Percentiles rank a stretch among this genome's conserved stretches.
These are phyloP conservation scores for Podilymbus podiceps DNA, from an alignment of 2,113 vertebrate species.

Conservation along the genomic window DNA sequence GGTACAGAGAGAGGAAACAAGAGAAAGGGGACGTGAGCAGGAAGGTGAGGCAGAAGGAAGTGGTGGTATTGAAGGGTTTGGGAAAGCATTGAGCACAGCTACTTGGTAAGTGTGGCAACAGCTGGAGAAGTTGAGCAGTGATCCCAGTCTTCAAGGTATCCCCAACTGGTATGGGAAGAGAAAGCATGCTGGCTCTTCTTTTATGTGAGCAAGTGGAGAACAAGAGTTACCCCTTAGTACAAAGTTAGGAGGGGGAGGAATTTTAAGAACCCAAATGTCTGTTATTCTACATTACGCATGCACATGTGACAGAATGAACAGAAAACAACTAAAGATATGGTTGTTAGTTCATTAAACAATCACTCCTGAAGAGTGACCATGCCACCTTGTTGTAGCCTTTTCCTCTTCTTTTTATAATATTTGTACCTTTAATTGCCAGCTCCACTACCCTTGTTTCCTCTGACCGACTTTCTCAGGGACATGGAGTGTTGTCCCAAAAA, in stretches of 20 bases:
- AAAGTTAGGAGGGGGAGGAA: background rate
- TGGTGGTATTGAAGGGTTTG: background rate
- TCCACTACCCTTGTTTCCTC: background rate
- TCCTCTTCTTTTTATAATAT: background rate
- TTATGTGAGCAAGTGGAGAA: background rate
- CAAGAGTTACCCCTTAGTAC: background rate
- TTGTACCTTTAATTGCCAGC: background rate
- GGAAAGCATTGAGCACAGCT: background rate
- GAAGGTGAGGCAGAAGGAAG: background rate
- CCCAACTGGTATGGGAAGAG: accelerated
- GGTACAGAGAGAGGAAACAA: background rate
- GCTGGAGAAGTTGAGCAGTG: background rate
- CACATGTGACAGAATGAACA: background rate
- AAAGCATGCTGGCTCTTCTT: background rate
- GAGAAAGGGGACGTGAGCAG: background rate
- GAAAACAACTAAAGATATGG: background rate
- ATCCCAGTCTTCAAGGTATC: background rate
- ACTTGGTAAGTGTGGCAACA: background rate
- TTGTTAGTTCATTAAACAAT: background rate
- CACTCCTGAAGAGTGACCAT: background rate
- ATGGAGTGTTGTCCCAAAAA: background rate
- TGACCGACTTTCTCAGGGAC: background rate
- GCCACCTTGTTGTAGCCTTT: background rate
- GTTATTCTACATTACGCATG: background rate
- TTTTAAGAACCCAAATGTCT: background rate